Base-by-base conservation (phyloP, 1,140 invertebrate species). In the Atta texana region DNA sequence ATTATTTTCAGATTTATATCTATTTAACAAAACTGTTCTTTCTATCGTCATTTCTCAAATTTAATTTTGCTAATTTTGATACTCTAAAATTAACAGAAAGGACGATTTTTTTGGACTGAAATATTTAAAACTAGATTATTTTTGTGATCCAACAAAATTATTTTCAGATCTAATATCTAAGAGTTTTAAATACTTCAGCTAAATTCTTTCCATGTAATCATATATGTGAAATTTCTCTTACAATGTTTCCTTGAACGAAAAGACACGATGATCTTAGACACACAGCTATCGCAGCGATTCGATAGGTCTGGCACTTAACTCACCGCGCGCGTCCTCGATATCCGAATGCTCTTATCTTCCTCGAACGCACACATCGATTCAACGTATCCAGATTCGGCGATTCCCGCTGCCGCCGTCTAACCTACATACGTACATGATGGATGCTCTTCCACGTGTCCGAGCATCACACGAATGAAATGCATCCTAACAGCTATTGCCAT, bases 291-390 rank as follows among this genome's bases (percentile, higher is more conserved):
- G n/a, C 16, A 49, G 49, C 31, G 69, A 57, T 34, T 74, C 57
- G 55, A 84, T 82, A 74, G 24, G n/a, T 75, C 57, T 51, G 34
- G 69, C 55, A 75, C 55, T 84, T 63, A 84, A 51, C 71, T 84
- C 80, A 63, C 24, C 24, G 39, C 55, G 53, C 51, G 64, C 71
- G 55, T 68, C 72, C 81, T 55, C 87, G 44, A 86, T 89, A 77
- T 77, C 39, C 76, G 77, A 69, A 86, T 86, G 76, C 86, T 75
- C 69, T 78, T 82, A 72, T 77, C 84, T 39, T 64, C 53, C 21
- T 71, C 69, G n/a, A 89, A 87, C 76, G 87, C 53, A 55, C 24
- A 53, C 75, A 87, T 89, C 88, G 88, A 86, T 89, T 89, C 88
- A 61, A 71, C 71, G 44, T 87, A 87, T 89, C 68, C 84, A 57